phyloP scores from a whole-genome alignment of 2,113 vertebrate species.

The Oplegnathus fasciatus region DNA sequence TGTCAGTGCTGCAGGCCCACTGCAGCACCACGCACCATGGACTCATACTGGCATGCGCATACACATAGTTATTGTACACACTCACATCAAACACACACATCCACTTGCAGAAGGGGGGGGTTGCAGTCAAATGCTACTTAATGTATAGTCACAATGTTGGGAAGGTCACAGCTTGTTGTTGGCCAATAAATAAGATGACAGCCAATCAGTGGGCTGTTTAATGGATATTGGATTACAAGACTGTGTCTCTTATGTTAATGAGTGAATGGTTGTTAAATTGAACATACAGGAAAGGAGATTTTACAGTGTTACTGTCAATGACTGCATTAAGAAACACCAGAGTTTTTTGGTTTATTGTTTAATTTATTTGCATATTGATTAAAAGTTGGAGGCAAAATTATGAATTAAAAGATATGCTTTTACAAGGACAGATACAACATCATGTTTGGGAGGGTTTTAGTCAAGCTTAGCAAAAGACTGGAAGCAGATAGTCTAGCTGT shows the following conservation, averaged over 20 bases:
- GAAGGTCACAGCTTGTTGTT: conserved; percentile 63
- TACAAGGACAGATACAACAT: neutral
- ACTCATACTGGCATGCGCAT: neutral
- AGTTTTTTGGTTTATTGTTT: conserved; percentile 3
- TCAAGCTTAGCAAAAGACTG: neutral
- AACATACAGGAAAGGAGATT: conserved; percentile 27
- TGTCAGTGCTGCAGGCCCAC: conserved; percentile 35
- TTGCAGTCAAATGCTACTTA: conserved; percentile 31
- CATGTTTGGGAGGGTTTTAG: neutral
- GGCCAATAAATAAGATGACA: conserved; percentile 47
- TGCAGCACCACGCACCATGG: conserved; percentile 8
- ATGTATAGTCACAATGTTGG: conserved; percentile 38
- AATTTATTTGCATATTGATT: conserved; percentile 27
- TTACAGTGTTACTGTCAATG: neutral
- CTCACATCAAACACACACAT: neutral
- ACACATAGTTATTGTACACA: neutral
- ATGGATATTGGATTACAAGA: conserved; percentile 43
- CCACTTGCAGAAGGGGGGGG: neutral
- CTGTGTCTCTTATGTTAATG: conserved; percentile 26
- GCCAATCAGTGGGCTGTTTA: conserved; percentile 49
- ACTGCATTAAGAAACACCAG: neutral
- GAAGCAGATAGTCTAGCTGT: neutral
- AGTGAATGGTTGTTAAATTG: conserved; percentile 17
- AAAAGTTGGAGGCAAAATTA: neutral
- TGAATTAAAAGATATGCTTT: neutral